Evolutionary conservation across 2,888 invertebrate species (phyloP).

Genomic region (Drosophila maculinotata): DNA sequence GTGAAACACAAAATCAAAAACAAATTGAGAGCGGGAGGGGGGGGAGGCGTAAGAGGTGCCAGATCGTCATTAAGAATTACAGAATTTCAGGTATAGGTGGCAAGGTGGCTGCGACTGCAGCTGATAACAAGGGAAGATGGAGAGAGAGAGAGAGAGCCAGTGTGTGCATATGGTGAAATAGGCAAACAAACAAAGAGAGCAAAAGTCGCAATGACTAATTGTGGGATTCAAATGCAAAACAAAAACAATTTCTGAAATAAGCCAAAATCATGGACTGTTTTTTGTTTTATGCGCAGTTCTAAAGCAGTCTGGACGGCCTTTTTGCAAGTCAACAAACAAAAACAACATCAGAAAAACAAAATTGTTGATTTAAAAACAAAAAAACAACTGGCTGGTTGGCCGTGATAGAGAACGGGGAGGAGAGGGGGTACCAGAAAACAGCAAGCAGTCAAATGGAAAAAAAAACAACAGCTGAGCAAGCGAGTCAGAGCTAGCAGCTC

Average conservation of each 20-base stretch:
- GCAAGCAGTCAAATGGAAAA: constrained; percentile 41
- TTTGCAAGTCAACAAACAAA: constrained; percentile 46
- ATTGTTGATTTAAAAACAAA: constrained; percentile 42
- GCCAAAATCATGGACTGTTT: constrained; percentile 30
- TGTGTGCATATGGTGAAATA: constrained; percentile 54
- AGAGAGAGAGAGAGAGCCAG: constrained; percentile 2
- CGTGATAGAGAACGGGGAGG: constrained; percentile 16
- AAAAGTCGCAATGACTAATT: constrained; percentile 68
- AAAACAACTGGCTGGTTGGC: constrained; percentile 57
- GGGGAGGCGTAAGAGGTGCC: neutral
- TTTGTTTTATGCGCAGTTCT: constrained; percentile 50
- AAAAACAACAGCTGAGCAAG: constrained; percentile 74
- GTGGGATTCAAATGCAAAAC: constrained; percentile 30
- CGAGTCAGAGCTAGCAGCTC: constrained; percentile 52
- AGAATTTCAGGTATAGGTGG: neutral
- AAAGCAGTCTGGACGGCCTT: constrained; percentile 23
- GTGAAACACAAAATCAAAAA: constrained; percentile 17
- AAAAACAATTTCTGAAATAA: constrained; percentile 18
- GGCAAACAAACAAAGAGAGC: constrained; percentile 43
- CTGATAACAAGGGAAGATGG: constrained; percentile 25
- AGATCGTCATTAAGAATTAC: constrained; percentile 2
- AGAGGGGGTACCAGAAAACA: constrained; percentile 6
- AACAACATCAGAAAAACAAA: constrained; percentile 44
- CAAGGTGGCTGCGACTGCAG: constrained; percentile 1
- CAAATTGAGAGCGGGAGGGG: constrained; percentile 5